Evolutionary conservation across 2,797 vertebrate genomes (phyloP).

Genomic region (Gastrophryne carolinensis): DNA sequence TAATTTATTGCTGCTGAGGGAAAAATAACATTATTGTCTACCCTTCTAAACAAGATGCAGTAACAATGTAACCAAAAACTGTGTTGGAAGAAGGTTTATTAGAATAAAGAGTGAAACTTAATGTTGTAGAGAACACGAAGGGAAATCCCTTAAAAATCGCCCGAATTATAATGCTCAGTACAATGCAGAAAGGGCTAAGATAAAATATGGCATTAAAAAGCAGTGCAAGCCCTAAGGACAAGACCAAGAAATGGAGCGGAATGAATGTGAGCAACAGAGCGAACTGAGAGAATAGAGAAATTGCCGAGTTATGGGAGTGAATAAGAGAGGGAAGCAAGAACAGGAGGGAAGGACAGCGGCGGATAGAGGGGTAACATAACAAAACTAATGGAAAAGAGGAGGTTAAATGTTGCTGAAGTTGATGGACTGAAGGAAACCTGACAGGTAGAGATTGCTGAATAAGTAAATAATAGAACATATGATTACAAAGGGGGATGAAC

Average conservation of each 20-base stretch:
- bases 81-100: too few relatives aligned
- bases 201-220: slow-evolving; percentile 46
- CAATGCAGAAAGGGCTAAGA: slow-evolving; percentile 25
- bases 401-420: neutral
- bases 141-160: too few relatives aligned
- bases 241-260: slow-evolving; percentile 47
- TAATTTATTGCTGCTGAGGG: slow-evolving; percentile 40
- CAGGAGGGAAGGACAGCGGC: neutral
- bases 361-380: neutral
- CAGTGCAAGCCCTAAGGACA: slow-evolving; percentile 34
- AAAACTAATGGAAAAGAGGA: neutral
- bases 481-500: neutral
- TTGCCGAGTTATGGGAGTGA: slow-evolving; percentile 6
- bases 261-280: slow-evolving; percentile 28
- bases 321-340: slow-evolving; percentile 3
- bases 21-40: neutral
- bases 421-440: neutral
- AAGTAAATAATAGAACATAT: neutral
- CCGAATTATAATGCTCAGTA: neutral
- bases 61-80: too few relatives aligned
- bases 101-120: neutral
- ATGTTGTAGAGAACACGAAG: neutral
- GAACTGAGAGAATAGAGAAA: slow-evolving; percentile 8
- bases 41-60: neutral
- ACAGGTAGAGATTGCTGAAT: neutral